Evolutionary conservation across 2,888 invertebrate genomes (phyloP), one percentile per base, ranked within the genome.

Genomic region (Dolomedes plantarius): DNA sequence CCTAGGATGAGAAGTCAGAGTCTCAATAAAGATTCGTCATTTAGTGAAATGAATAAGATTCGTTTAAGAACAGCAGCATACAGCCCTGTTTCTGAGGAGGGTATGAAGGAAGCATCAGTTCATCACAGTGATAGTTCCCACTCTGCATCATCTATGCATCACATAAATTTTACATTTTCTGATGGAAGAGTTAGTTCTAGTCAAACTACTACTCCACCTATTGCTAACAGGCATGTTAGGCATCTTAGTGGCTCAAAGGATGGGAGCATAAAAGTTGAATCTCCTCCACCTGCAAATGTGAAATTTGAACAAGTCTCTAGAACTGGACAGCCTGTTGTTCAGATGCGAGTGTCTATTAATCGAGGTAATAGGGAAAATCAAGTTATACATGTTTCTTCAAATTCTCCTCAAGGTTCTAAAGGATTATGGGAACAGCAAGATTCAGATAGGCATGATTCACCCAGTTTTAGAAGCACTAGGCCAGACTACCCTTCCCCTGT

Each of bases 311-410:
- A 78, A 28, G 36, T 82, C 28, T 65, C 76, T 6, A 16, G 56
- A 36, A 50, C 71, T 2, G 36, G 67, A 3, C 88, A 68, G n/a
- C 88, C 88, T 16, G 72, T 88, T 29, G 78, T 88, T 6, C 85
- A 85, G 36, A 88, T 88, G 88, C 65, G 81, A 29, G 85, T 88
- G 13, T 88, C 88, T 13, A 76, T 88, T 28, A 88, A 86, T 64
- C 75, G 85, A 9, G 80, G 77, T 11, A 79, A 69, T 39, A 73
- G 75, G 50, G 87, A 87, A n/a, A 68, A 73, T 65, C 73, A 82
- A 32, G 74, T 87, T 9, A 27, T 78, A 36, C 72, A 80, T 50
- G 71, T 76, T 19, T 68, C 86, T 39, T 62, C 78, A 16, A 78
- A 78, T 23, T 28, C 78, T 11, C 46, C 77, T 1, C 74, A 62